Evolutionary conservation across 1,140 invertebrate species (phyloP), one percentile per base, ranked within the genome.

Genomic region (Drosophila sucinea): DNA sequence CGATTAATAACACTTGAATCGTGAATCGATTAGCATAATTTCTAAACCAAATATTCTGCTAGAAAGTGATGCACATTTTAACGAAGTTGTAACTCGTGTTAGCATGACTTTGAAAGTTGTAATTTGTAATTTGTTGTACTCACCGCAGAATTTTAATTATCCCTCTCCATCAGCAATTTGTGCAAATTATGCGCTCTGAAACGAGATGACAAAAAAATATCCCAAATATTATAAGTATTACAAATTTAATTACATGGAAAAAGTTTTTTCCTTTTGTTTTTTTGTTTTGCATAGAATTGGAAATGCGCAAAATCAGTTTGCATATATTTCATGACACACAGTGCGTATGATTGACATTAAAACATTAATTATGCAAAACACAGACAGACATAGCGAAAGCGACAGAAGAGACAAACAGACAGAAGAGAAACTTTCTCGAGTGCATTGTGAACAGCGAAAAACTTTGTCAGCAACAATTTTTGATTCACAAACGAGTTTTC

Each of bases 281-380:
- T 29, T 41, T 25, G 30, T 29, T 41, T 25, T 1, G 10, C 41
- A n/a, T 8, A 77, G 67, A 86, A 78, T 72, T 73, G 55, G 76
- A 85, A 86, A 70, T 54, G 71, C 60, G 56, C 23, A 73, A 69
- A 83, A 86, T 67, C 69, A 80, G 70, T 68, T 78, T 70, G 73
- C 84, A 87, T 87, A 77, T 74, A 87, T 87, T 87, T 83, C 77
- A 71, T 70, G 79, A 84, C 84, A 41, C 77, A 83, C 83, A 80
- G 79, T 87, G 83, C 83, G 77, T 87, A 87, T 87, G 84, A 87
- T 87, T 87, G 83, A 80, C 83, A 87, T 87, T 87, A 89, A 89
- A 74, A 72, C 77, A 87, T 89, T 87, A 89, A 87, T 87, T 87
- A 87, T 87, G 84, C 72, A 77, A 83, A 77, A 72, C 69, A 70